Percentiles rank a stretch among this genome's conserved stretches.
Evolutionary conservation across 2,888 invertebrate species (phyloP).

Genomic region (Odontocolon sp.): DNA sequence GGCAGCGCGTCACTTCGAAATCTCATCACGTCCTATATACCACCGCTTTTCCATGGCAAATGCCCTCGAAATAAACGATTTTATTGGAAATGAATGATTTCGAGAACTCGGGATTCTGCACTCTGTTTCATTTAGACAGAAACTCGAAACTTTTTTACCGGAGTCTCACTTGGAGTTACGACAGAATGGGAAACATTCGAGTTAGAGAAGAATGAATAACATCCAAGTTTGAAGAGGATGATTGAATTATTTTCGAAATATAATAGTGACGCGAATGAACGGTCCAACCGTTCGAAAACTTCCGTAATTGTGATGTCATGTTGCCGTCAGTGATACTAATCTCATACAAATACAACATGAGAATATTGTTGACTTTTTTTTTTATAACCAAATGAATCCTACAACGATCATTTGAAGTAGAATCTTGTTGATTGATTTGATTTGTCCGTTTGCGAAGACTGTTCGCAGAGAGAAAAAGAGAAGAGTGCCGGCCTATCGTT

Average conservation of each 20-base stretch:
- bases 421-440: slow-evolving; percentile 29
- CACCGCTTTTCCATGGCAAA: neutral
- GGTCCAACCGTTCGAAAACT: neutral
- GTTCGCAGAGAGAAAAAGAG: neutral
- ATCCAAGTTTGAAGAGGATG: neutral
- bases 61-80: neutral
- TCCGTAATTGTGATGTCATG: no score
- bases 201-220: neutral
- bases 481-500: slow-evolving; percentile 1
- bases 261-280: neutral
- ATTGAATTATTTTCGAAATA: neutral
- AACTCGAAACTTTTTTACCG: neutral
- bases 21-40: neutral
- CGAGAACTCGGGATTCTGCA: neutral
- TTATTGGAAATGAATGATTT: slow-evolving; percentile 6
- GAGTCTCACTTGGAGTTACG: neutral
- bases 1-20: slow-evolving; percentile 8
- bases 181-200: neutral
- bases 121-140: neutral
- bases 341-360: neutral
- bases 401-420: neutral
- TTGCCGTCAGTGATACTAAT: slow-evolving; percentile 1
- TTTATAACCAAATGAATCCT: slow-evolving; percentile 10
- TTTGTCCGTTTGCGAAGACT: slow-evolving; percentile 9
- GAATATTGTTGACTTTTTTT: slow-evolving; percentile 25